Conservation (phyloP, 2,113 vertebrate genomes). For the Camelus bactrianus region DNA sequence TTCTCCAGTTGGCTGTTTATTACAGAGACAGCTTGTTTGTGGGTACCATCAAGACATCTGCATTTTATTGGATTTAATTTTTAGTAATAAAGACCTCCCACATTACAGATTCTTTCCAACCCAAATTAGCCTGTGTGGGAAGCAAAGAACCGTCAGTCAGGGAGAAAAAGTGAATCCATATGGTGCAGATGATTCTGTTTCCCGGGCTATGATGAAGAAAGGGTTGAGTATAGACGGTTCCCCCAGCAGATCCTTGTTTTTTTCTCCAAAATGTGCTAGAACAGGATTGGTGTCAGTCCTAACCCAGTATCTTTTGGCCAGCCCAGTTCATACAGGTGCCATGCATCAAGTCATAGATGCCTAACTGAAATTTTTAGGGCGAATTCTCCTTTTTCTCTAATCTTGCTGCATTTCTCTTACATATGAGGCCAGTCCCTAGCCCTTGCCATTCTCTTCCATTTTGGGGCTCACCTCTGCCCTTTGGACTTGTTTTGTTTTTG, state of each 20-base stretch:
- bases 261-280: slow-evolving; percentile 27
- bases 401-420: neutral
- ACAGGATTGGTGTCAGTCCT: neutral
- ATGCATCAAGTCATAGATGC: neutral
- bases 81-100: slow-evolving; percentile 82
- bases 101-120: slow-evolving; percentile 80
- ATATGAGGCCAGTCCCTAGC: neutral
- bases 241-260: slow-evolving; percentile 21
- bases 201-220: slow-evolving; percentile 49
- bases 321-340: neutral
- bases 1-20: slow-evolving; percentile 77
- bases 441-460: neutral
- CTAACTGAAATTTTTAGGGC: neutral
- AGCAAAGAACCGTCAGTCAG: slow-evolving; percentile 75
- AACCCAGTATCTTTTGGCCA: neutral
- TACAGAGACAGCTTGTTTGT: slow-evolving; percentile 80
- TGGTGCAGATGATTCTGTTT: slow-evolving; percentile 66
- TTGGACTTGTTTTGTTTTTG: slow-evolving; percentile 20
- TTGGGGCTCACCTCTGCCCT: neutral
- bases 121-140: slow-evolving; percentile 80
- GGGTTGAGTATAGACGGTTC: neutral
- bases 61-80: slow-evolving; percentile 84
- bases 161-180: slow-evolving; percentile 78
- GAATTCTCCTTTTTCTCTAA: neutral
- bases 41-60: slow-evolving; percentile 78